A percentile compares a stretch with the other conserved stretches of the same genome.
phyloP scores from a whole-genome alignment of 2,113 vertebrate species.

The Phalacrocorax carbo region DNA sequence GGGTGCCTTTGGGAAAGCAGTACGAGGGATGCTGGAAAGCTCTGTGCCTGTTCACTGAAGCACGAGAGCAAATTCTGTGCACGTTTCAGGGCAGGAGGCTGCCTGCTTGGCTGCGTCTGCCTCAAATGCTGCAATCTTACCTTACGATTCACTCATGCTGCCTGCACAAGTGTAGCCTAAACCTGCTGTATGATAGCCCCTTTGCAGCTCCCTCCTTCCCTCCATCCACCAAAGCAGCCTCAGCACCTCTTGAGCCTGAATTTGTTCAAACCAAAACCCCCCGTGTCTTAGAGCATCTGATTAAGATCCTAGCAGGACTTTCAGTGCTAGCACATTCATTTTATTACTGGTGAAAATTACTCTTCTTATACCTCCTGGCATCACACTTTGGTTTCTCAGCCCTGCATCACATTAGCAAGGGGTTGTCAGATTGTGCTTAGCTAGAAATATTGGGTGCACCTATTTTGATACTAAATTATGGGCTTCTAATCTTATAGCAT shows the following conservation, averaged over 20 bases:
- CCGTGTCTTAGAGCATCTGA: background rate
- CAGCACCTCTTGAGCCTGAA: background rate
- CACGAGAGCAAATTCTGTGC: background rate
- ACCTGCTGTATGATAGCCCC: background rate
- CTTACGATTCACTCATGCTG: background rate
- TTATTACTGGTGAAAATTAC: background rate
- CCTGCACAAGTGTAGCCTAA: background rate
- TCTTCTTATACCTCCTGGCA: background rate
- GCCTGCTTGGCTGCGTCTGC: background rate
- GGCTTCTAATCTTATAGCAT: background rate
- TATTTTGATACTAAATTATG: background rate
- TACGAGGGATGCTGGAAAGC: background rate
- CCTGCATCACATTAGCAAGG: background rate
- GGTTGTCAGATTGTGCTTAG: background rate
- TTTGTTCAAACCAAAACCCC: background rate
- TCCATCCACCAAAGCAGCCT: background rate
- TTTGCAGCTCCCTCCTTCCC: background rate
- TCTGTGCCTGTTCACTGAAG: constrained; percentile 6
- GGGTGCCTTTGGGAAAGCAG: background rate
- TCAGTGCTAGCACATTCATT: background rate
- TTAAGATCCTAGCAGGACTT: background rate
- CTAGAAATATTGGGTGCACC: background rate
- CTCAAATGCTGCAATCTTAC: background rate
- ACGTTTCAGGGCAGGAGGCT: background rate
- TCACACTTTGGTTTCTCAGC: background rate